Base-by-base conservation (phyloP, 2,888 invertebrate species). In the Andrena hattorfiana region DNA sequence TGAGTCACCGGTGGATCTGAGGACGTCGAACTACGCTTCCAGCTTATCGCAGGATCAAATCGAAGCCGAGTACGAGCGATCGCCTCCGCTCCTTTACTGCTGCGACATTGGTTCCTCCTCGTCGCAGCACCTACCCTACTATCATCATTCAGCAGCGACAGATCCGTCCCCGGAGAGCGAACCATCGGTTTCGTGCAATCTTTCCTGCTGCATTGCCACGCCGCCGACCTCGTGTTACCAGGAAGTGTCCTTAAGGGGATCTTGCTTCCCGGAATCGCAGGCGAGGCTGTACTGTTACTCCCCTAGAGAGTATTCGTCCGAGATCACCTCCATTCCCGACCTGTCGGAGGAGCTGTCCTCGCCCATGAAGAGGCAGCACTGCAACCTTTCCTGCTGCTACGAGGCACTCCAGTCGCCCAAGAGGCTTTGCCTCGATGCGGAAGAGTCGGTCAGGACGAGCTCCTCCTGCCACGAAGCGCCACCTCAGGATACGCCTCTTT, bases 401-500 rank as follows among this genome's bases (percentile, higher is more conserved):
- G 89, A 91, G 4, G 72, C 63, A 6, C 7, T 79, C 3, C 69
- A 80, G 2, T 92, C 90, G 30, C 85, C 92, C 3, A 92, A 92
- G 77, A 90, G 89, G 70, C 60, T 89, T n/a, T 91, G 91, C 67
- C 8, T 84, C 6, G 91, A 90, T 1, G 59, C 42, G 49, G 83
- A 89, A 16, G 89, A 91, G 8, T 62, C 85, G 2, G 16, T 51
- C 63, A 83, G 86, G 56, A 80, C 77, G 51, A 87, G 73, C 78
- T 86, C 86, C 4, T 49, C 23, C 16, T 77, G 81, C n/a, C 85
- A 85, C 23, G 88, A 90, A 49, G 70, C 76, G 74, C 91, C 92
- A 6, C 90, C 91, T 5, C 94, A 94, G 84, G 94, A 94, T 49
- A 92, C 91, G 78, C 94, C 94, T 28, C 91, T 94, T 35, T 94